Percentiles rank a stretch among this genome's conserved stretches.
Evolutionary conservation across 2,888 invertebrate genomes (phyloP).

Genomic region (Nephrotoma guestfalica): DNA sequence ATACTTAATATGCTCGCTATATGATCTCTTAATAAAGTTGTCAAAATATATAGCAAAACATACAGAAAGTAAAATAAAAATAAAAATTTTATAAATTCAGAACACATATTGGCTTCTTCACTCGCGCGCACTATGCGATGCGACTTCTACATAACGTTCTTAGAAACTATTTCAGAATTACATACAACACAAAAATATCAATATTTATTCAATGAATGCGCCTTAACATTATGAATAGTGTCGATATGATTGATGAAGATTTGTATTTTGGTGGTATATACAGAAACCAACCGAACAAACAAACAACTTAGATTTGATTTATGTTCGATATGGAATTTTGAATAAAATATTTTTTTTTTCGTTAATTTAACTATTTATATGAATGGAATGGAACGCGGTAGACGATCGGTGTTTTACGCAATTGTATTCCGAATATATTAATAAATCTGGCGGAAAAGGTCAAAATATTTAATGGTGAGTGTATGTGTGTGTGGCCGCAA

Average conservation of each 20-base stretch:
- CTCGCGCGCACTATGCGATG: background rate
- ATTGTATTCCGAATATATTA: background rate
- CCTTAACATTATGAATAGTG: background rate
- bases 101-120: background rate
- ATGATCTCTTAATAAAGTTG: constrained; percentile 1
- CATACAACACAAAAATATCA: background rate
- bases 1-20: background rate
- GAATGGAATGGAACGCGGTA: background rate
- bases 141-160: background rate
- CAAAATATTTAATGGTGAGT: background rate
- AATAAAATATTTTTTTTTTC: background rate
- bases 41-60: background rate
- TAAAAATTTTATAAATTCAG: background rate
- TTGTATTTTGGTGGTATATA: background rate
- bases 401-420: background rate
- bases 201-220: background rate
- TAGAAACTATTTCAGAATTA: background rate
- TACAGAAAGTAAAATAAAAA: background rate
- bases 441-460: background rate
- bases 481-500: too few relatives aligned
- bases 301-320: background rate
- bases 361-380: background rate
- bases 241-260: background rate
- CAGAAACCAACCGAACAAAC: background rate
- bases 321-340: background rate